Conservation (phyloP, 2,113 vertebrate genomes). For the Ellobius talpinus region DNA sequence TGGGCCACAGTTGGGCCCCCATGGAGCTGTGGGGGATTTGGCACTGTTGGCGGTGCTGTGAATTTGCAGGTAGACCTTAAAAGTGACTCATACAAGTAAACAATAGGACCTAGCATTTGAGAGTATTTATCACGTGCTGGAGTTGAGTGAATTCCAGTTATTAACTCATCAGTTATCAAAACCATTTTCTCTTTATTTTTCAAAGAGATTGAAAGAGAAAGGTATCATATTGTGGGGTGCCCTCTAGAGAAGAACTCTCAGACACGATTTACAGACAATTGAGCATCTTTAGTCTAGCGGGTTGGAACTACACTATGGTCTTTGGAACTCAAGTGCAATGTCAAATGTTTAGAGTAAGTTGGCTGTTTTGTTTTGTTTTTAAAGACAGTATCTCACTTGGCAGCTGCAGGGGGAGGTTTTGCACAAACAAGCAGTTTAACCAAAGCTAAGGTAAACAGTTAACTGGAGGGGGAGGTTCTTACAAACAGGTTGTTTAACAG, state of each 20-base stretch:
- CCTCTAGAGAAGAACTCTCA: not conserved
- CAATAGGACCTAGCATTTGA: not conserved
- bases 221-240: not conserved
- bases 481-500: not conserved
- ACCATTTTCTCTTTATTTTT: not conserved
- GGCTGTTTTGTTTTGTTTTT: not conserved
- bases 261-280: not conserved
- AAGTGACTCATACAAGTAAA: not conserved
- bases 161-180: not conserved
- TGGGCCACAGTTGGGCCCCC: rapidly evolving
- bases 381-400: not conserved
- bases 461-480: not conserved
- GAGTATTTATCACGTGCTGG: not conserved
- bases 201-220: not conserved
- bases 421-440: too few species aligned
- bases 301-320: not conserved
- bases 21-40: not conserved
- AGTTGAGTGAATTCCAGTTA: not conserved
- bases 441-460: too few species aligned
- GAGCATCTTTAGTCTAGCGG: not conserved
- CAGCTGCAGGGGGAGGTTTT: too few species aligned
- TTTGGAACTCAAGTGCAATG: not conserved
- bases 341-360: not conserved
- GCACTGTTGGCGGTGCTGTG: not conserved
- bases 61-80: not conserved